Evolutionary conservation across 1,140 invertebrate genomes (phyloP), one percentile per base, ranked within the genome.

Genomic region (Saccostrea glomerata): DNA sequence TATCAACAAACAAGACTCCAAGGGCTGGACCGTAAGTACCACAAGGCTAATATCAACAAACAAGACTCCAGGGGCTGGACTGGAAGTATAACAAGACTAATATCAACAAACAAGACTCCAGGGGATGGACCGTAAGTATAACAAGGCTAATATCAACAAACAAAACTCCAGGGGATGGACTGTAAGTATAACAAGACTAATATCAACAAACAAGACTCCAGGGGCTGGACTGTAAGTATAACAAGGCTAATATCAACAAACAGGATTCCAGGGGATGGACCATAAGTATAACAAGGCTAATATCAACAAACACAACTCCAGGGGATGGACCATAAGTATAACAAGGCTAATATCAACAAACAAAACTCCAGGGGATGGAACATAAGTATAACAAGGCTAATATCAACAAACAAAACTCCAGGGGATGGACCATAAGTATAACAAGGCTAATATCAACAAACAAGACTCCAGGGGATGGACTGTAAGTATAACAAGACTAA

Each of bases 401-500:
- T 73, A 88, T 94, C 5, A 93, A 95, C 87, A 91, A 91, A 86
- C 92, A 93, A 87, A 94, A 95, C 86, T 92, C 86, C 56, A 86
- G 93, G 66, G 94, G 94, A 15, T 94, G 91, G 91, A 94, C 94
- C 54, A 95, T 95, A 92, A 92, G 94, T 92, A 9, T 0, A 60
- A 87, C 87, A 92, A 92, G 25, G 94, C 94, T 63, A 92, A 94
- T 73, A 88, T 94, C 5, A 93, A 95, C 87, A 91, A 91, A 86
- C 92, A 93, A 87, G 95, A 95, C 86, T 92, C 86, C 56, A 86
- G 93, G 66, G 94, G 94, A 15, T 94, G 91, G 91, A 94, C 94
- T 54, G 95, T 95, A 92, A 92, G 94, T 92, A 9, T 0, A 60
- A 87, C 87, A 92, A 92, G 25, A 94, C 94, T 63, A 92, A 94